Evolutionary conservation across 2,797 vertebrate genomes (phyloP).

Genomic region (Spheniscus humboldti): DNA sequence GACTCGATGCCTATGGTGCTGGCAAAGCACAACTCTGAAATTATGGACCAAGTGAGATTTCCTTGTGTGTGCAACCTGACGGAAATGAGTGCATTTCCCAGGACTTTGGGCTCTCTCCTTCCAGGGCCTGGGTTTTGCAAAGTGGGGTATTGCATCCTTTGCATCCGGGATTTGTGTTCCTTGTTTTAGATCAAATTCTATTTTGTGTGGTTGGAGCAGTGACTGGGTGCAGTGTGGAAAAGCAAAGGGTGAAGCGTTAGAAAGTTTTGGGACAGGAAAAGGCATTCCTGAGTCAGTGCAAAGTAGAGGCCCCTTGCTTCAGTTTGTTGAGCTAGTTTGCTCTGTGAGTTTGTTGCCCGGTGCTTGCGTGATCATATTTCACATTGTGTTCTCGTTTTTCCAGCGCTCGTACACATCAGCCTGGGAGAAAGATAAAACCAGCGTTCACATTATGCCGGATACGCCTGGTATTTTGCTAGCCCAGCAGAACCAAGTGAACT

Average conservation of each 20-base stretch:
- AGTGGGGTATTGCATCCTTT: fast-evolving
- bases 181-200: fast-evolving
- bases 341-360: background rate
- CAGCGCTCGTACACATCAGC: conserved; percentile 75
- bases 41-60: conserved; percentile 83
- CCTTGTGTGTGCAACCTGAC: fast-evolving
- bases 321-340: fast-evolving
- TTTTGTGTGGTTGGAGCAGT: background rate
- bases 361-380: fast-evolving
- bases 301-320: background rate
- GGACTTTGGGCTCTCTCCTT: fast-evolving
- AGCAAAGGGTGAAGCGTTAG: fast-evolving
- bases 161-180: background rate
- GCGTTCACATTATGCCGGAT: conserved; percentile 84
- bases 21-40: conserved; percentile 86
- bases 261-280: fast-evolving
- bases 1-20: conserved; percentile 82
- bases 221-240: fast-evolving
- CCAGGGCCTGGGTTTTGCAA: fast-evolving
- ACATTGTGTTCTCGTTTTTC: background rate
- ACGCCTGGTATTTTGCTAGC: conserved; percentile 81
- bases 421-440: conserved; percentile 85
- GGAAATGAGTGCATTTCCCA: fast-evolving
- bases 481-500: conserved; percentile 83
- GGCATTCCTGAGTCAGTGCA: fast-evolving